These are phyloP conservation scores for Isoperla grammatica DNA, from an alignment of 2,888 invertebrate genomes.

Conservation along the genomic window DNA sequence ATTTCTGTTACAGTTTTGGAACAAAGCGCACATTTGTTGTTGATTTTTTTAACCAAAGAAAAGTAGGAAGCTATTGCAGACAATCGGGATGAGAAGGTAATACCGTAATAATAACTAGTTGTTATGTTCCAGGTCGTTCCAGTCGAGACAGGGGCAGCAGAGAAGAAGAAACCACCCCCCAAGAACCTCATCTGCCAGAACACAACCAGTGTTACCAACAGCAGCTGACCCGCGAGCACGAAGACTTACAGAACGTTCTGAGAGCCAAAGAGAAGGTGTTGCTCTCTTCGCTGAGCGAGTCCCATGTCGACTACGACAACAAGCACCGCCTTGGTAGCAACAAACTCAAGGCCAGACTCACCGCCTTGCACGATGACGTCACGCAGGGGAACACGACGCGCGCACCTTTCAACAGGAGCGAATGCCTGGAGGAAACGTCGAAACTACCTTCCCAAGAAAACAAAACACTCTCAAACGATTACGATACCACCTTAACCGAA, in stretches of 20 bases:
- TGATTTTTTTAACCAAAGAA: no score
- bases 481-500: no score
- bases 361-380: not conserved
- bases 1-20: no score
- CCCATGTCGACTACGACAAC: conserved; percentile 2
- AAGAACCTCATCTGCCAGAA: not conserved
- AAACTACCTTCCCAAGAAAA: no score
- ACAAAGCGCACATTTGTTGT: no score
- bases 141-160: conserved; percentile 6
- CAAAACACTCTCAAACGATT: no score
- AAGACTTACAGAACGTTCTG: conserved; percentile 18
- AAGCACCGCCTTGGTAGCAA: conserved; percentile 2
- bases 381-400: no score
- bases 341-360: not conserved
- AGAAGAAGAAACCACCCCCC: not conserved
- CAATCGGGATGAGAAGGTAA: no score
- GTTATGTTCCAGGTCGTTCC: not conserved
- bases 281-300: conserved; percentile 27
- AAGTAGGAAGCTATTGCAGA: no score
- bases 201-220: conserved; percentile 3
- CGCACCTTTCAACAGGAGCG: no score
- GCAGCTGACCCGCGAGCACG: conserved; percentile 5
- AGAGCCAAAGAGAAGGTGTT: conserved; percentile 33
- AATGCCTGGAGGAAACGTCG: no score
- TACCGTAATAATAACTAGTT: no score